These are phyloP conservation scores for Drosophila prostipennis DNA, from an alignment of 2,888 invertebrate genomes.

Conservation along the genomic window DNA sequence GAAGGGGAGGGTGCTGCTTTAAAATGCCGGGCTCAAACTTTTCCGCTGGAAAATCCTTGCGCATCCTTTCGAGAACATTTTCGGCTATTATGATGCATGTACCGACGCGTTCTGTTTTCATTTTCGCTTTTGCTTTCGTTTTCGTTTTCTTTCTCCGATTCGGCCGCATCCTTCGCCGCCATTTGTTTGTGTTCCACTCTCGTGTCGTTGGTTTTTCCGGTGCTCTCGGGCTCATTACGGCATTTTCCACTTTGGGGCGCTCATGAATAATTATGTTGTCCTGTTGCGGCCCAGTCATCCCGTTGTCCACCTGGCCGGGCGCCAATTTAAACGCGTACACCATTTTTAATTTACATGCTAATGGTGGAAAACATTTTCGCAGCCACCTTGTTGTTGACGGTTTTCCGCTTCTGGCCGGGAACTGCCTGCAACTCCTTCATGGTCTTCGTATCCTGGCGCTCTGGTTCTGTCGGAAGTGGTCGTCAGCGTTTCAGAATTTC, in stretches of 20 bases:
- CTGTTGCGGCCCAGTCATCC: constrained; percentile 46
- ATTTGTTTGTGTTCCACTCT: constrained; percentile 54
- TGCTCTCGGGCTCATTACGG: constrained; percentile 61
- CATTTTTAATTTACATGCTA: constrained; percentile 72
- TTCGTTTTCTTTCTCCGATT: constrained; percentile 16
- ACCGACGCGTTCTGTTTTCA: constrained; percentile 11
- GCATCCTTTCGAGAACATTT: constrained; percentile 30
- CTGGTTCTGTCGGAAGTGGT: constrained; percentile 38
- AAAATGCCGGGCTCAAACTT: constrained; percentile 23
- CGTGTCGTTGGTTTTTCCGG: constrained; percentile 49
- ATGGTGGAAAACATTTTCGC: constrained; percentile 60
- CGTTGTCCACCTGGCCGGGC: constrained; percentile 44
- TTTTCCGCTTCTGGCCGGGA: constrained; percentile 17
- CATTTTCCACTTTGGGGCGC: constrained; percentile 66
- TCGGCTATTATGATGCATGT: constrained; percentile 53
- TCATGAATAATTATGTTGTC: constrained; percentile 72
- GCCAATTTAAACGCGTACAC: constrained; percentile 62
- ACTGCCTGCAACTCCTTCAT: constrained; percentile 15
- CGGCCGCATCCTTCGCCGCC: constrained; percentile 31
- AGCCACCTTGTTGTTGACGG: constrained; percentile 45
- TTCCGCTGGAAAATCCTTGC: constrained; percentile 30
- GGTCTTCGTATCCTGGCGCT: constrained; percentile 14
- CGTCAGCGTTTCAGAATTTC: constrained; percentile 19
- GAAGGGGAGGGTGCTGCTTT: constrained; percentile 5
- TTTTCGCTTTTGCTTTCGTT: constrained; percentile 18